Percentiles rank a stretch among this genome's conserved stretches.
These are phyloP conservation scores for Malacoraja senta DNA, from an alignment of 2,797 vertebrate species.

Conservation along the genomic window DNA sequence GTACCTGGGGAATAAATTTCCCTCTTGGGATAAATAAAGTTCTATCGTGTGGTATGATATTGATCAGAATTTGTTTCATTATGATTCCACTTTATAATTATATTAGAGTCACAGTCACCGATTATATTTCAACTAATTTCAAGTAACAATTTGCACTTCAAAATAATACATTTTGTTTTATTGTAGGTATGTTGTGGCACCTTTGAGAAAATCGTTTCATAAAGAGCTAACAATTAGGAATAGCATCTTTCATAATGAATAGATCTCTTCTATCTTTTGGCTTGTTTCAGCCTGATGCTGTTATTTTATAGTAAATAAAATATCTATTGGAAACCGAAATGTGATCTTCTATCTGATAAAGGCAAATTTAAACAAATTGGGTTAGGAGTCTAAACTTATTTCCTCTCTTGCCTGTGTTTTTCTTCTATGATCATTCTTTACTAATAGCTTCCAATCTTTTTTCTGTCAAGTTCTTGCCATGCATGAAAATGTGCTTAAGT, in stretches of 20 bases:
- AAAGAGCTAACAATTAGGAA: background rate
- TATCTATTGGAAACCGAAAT: conserved; percentile 13
- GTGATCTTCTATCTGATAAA: background rate
- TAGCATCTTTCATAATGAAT: background rate
- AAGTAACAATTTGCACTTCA: background rate
- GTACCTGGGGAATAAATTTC: background rate
- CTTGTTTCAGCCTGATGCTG: conserved; percentile 25
- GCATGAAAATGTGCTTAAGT: conserved; percentile 99
- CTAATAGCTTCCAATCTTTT: conserved; percentile 57
- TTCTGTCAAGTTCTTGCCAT: conserved; percentile 96
- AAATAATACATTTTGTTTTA: background rate
- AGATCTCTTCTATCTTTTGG: background rate
- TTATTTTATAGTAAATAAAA: conserved; percentile 26
- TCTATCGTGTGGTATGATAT: too few species aligned
- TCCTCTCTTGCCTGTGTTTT: conserved; percentile 67
- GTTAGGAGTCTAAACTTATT: conserved; percentile 54
- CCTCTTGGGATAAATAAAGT: too few species aligned
- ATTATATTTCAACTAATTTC: background rate
- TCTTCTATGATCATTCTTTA: conserved; percentile 70
- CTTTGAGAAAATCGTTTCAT: background rate
- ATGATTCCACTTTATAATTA: background rate
- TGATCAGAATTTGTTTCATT: background rate
- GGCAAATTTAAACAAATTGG: conserved; percentile 47
- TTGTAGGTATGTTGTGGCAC: background rate
- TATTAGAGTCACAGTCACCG: too few species aligned